Evolutionary conservation across 2,888 invertebrate species (phyloP).

Genomic region (Calliopum simillimum): DNA sequence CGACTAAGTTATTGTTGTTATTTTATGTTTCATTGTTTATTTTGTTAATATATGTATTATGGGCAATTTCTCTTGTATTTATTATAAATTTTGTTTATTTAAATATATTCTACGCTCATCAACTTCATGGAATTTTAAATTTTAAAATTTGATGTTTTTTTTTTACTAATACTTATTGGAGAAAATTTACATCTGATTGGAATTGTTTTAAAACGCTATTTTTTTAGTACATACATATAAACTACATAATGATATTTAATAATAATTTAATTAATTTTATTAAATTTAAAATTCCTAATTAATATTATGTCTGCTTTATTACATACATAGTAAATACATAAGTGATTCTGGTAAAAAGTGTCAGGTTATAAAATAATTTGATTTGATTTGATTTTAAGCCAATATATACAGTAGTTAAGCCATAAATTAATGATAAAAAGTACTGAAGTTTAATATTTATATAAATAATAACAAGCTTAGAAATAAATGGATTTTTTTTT

Average conservation of each 20-base stretch:
- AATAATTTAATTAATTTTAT: not conserved
- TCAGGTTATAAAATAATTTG: slow-evolving; percentile 20
- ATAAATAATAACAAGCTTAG: slow-evolving; percentile 6
- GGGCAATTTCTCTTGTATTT: slow-evolving; percentile 5
- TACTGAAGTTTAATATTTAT: too few species aligned
- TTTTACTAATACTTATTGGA: not conserved
- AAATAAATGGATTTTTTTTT: too few species aligned
- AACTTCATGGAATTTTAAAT: not conserved
- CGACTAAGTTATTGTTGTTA: not conserved
- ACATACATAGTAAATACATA: too few species aligned
- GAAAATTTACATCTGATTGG: slow-evolving; percentile 10
- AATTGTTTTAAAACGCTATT: not conserved
- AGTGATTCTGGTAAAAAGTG: slow-evolving; percentile 25
- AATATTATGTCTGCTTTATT: too few species aligned
- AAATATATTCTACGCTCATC: not conserved
- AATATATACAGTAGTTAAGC: slow-evolving; percentile 18
- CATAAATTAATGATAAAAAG: too few species aligned
- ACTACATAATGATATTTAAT: not conserved
- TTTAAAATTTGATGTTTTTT: not conserved
- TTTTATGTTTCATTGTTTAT: not conserved
- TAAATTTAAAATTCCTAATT: not conserved
- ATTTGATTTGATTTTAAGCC: slow-evolving; percentile 10
- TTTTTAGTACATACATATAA: slow-evolving; percentile 14
- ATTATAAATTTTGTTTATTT: not conserved
- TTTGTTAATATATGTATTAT: not conserved